Percentiles rank a stretch among this genome's conserved stretches.
These are phyloP conservation scores for Camelus bactrianus DNA, from an alignment of 2,113 vertebrate species.

Conservation along the genomic window DNA sequence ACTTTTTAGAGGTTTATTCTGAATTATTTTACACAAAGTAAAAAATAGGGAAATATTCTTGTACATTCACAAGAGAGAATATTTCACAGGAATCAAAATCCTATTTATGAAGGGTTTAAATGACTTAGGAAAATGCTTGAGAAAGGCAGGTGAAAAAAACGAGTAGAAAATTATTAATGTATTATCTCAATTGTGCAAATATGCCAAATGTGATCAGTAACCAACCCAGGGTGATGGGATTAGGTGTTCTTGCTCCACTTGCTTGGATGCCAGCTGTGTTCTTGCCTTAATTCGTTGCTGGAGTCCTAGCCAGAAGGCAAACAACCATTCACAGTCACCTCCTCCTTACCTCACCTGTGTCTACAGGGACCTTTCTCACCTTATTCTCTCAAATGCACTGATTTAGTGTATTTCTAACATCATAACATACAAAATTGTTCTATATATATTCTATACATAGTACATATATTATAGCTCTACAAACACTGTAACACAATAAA, in stretches of 20 bases:
- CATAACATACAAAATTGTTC: not conserved
- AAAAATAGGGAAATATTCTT: not conserved
- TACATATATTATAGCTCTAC: not conserved
- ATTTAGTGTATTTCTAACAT: conserved; percentile 28
- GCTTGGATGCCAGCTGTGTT: not conserved
- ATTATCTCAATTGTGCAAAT: not conserved
- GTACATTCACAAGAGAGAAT: not conserved
- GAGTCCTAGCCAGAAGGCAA: not conserved
- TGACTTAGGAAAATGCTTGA: not conserved
- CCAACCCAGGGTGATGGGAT: not conserved
- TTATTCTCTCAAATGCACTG: not conserved
- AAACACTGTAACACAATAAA: not conserved
- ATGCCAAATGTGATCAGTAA: not conserved
- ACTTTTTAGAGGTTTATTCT: not conserved
- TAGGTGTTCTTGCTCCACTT: not conserved
- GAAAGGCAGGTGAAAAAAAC: not conserved
- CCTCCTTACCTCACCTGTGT: not conserved
- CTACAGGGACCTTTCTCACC: not conserved
- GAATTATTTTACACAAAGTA: not conserved
- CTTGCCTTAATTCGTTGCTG: not conserved
- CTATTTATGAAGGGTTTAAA: not conserved
- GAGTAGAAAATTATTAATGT: not conserved
- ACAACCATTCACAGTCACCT: not conserved
- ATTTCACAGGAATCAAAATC: not conserved
- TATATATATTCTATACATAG: not conserved